These are phyloP conservation scores for Polypedilum vanderplanki DNA, from an alignment of 1,140 invertebrate species.

Conservation along the genomic window DNA sequence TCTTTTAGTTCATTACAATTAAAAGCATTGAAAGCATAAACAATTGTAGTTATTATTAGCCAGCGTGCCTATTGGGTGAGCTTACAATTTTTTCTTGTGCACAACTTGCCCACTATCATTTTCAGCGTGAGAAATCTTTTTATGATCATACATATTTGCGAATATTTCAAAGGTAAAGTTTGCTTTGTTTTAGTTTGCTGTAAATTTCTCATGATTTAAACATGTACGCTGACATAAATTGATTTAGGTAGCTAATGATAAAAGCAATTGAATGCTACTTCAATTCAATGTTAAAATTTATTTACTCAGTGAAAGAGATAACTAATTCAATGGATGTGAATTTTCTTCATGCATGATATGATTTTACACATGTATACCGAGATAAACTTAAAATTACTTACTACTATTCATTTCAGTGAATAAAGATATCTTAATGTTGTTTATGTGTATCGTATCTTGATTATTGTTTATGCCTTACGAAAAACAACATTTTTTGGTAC, in stretches of 20 bases:
- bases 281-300: no score
- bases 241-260: not conserved
- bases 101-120: not conserved
- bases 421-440: no score
- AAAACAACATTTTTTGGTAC: no score
- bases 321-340: no score
- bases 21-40: slow-evolving; percentile 8
- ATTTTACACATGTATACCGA: no score
- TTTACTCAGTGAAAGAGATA: no score
- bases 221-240: not conserved
- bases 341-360: no score
- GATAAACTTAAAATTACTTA: no score
- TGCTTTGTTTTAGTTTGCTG: not conserved
- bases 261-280: not conserved
- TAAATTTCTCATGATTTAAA: not conserved
- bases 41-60: slow-evolving; percentile 5
- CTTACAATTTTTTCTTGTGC: not conserved
- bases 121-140: slow-evolving; percentile 15
- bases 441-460: no score
- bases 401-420: no score
- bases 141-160: not conserved
- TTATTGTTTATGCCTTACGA: no score
- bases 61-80: not conserved
- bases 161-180: not conserved
- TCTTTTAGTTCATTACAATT: not conserved